These are phyloP conservation scores for Amphiprion ocellaris DNA, from an alignment of 2,113 vertebrate species.

Conservation along the genomic window DNA sequence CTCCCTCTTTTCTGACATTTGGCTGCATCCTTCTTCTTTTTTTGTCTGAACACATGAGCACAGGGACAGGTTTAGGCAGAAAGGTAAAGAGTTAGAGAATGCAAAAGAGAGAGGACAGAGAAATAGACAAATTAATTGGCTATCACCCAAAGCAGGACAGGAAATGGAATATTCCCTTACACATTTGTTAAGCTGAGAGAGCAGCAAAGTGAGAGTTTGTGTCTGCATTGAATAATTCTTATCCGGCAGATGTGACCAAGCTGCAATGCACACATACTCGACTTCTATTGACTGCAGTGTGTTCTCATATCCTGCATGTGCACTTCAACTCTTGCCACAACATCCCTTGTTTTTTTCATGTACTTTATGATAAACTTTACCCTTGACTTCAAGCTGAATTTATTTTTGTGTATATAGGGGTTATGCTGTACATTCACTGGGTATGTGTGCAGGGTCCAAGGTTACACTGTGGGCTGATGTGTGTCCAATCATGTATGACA, in stretches of 20 bases:
- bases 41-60: conserved; percentile 33
- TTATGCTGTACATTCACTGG: background rate
- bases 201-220: conserved; percentile 16
- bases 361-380: background rate
- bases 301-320: background rate
- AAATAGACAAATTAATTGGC: conserved; percentile 46
- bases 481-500: background rate
- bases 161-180: conserved; percentile 44
- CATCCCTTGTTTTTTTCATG: background rate
- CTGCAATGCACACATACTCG: background rate
- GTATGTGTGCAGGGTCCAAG: background rate
- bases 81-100: conserved; percentile 14
- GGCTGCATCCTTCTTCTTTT: background rate
- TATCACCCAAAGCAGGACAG: conserved; percentile 36
- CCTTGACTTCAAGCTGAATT: background rate
- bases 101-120: conserved; percentile 11
- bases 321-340: background rate
- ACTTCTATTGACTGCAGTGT: background rate
- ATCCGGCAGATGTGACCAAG: conserved; percentile 19
- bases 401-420: background rate
- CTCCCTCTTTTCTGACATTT: conserved; percentile 33
- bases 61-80: conserved; percentile 16
- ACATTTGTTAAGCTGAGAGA: conserved; percentile 5
- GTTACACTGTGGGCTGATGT: background rate
- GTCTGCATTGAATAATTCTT: conserved; percentile 12